Evolutionary conservation across 2,888 invertebrate species (phyloP).

Genomic region (Tiliacea citrago): DNA sequence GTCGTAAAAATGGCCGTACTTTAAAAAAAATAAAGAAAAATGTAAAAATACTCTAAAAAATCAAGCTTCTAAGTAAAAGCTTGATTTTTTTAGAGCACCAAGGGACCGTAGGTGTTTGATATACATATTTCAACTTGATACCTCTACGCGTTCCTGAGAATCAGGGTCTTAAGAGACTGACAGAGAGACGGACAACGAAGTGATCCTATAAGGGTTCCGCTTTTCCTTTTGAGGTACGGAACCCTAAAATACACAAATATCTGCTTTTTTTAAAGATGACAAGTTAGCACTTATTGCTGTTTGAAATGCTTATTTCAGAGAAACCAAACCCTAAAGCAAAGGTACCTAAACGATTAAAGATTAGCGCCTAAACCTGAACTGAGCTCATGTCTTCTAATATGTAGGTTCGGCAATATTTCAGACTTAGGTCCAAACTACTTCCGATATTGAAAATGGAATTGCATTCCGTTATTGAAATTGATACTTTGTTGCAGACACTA

Average conservation of each 20-base stretch:
- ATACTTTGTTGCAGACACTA: constrained; percentile 35
- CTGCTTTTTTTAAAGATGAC: not conserved
- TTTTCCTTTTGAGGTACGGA: too few species aligned
- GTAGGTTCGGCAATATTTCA: constrained; percentile 22
- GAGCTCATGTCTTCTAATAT: not conserved
- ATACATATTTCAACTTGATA: too few species aligned
- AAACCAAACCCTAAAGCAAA: not conserved
- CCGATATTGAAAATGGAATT: constrained; percentile 43
- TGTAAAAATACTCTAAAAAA: too few species aligned
- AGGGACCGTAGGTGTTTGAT: too few species aligned
- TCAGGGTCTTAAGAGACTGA: too few species aligned
- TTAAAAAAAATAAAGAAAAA: too few species aligned
- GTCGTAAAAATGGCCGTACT: too few species aligned
- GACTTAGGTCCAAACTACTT: constrained; percentile 25
- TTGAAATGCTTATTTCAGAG: not conserved
- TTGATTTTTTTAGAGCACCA: too few species aligned
- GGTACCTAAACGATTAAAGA: not conserved
- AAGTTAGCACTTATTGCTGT: not conserved
- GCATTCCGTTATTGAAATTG: constrained; percentile 32
- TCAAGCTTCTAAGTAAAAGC: too few species aligned
- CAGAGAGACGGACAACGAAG: too few species aligned
- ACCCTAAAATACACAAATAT: not conserved
- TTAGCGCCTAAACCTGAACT: not conserved
- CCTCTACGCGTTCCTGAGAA: too few species aligned
- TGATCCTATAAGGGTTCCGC: too few species aligned